phyloP scores from a whole-genome alignment of 1,140 invertebrate genomes.

The Danaus melanippus region DNA sequence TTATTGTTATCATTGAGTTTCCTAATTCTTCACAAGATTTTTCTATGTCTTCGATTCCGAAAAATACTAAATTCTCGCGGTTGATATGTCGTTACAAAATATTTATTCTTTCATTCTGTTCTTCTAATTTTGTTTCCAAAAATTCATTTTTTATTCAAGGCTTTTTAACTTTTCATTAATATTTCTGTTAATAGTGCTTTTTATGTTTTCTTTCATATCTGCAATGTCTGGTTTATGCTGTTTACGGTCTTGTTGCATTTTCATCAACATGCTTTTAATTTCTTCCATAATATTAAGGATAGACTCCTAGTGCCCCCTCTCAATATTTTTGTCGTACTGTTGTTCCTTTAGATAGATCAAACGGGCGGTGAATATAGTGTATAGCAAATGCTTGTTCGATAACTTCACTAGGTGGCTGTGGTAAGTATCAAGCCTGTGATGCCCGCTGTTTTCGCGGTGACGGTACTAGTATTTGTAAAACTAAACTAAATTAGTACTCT shows the following conservation, averaged over 20 bases:
- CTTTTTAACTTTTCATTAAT: constrained; percentile 26
- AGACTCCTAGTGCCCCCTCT: too few species aligned
- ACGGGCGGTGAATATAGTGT: too few species aligned
- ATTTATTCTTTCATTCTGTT: constrained; percentile 7
- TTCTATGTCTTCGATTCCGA: constrained; percentile 13
- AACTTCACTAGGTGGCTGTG: too few species aligned
- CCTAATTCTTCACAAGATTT: constrained; percentile 6
- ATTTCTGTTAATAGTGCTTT: constrained; percentile 25
- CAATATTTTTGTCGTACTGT: too few species aligned
- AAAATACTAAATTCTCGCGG: constrained; percentile 13
- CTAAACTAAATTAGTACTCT: too few species aligned
- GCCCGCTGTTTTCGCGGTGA: too few species aligned
- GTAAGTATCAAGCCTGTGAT: too few species aligned
- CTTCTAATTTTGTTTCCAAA: constrained; percentile 15
- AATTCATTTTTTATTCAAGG: constrained; percentile 20
- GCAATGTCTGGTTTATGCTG: constrained; percentile 28
- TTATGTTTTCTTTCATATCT: constrained; percentile 30
- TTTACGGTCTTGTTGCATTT: constrained; percentile 22
- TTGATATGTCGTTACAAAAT: constrained; percentile 9
- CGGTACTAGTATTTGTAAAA: too few species aligned
- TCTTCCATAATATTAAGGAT: constrained; percentile 3
- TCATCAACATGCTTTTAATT: constrained; percentile 8
- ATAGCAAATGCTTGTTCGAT: too few species aligned
- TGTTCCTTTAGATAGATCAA: too few species aligned
- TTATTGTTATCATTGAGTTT: constrained; percentile 5